A percentile compares a stretch with the other conserved stretches of the same genome.
Evolutionary conservation across 2,888 invertebrate species (phyloP).

Genomic region (Anodontia alba): DNA sequence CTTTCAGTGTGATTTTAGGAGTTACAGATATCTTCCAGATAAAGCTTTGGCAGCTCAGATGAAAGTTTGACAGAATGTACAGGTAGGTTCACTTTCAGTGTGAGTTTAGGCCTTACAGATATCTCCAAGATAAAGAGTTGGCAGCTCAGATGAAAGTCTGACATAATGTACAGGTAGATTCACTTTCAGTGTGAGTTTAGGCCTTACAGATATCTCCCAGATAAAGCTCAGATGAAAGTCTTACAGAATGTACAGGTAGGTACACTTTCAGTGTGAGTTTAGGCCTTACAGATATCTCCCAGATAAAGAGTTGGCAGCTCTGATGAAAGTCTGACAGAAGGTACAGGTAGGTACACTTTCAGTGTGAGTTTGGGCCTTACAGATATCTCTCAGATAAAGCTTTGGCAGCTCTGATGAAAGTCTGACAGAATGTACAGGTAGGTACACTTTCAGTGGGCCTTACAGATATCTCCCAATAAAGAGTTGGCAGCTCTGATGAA

Average conservation of each 20-base stretch:
- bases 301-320: no score
- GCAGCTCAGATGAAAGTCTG: constrained; percentile 80
- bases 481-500: constrained; percentile 81
- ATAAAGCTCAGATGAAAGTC: constrained; percentile 82
- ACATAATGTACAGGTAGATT: constrained; percentile 79
- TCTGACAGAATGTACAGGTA: constrained; percentile 82
- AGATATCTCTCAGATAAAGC: constrained; percentile 88
- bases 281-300: no score
- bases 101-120: constrained; percentile 93
- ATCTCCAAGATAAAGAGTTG: constrained; percentile 86
- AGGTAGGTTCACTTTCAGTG: constrained; percentile 78
- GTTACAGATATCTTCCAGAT: constrained; percentile 90
- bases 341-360: constrained; percentile 76
- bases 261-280: no score
- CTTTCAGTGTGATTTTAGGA: constrained; percentile 89
- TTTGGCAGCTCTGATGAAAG: constrained; percentile 78
- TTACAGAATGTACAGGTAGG: constrained; percentile 81
- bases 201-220: constrained; percentile 91
- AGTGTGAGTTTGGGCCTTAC: constrained; percentile 92
- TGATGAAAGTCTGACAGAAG: no score
- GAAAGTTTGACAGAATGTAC: constrained; percentile 80
- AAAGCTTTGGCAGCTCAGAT: constrained; percentile 82
- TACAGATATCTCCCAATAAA: constrained; percentile 89
- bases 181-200: constrained; percentile 88
- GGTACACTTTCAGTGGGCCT: constrained; percentile 88